phyloP scores from a whole-genome alignment of 2,888 invertebrate species.

The Xylophagus ater region DNA sequence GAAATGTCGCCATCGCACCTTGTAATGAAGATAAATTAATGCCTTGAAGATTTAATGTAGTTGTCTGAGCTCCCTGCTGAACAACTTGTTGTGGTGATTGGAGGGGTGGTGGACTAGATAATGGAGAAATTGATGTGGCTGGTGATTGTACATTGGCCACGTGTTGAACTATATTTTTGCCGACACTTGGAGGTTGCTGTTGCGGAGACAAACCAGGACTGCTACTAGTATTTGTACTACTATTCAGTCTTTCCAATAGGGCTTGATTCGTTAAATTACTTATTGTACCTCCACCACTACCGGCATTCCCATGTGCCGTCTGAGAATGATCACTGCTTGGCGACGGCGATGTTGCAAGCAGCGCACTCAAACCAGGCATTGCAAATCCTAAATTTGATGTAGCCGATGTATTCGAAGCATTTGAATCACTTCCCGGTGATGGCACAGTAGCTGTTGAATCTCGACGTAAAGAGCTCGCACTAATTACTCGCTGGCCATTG shows the following conservation, averaged over 20 bases:
- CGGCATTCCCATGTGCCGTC: conserved; percentile 22
- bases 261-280: conserved; percentile 30
- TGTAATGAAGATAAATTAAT: conserved; percentile 60
- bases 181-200: conserved; percentile 28
- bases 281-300: conserved; percentile 9
- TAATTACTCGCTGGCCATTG: conserved; percentile 27
- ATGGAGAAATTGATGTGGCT: conserved; percentile 42
- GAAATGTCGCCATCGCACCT: conserved; percentile 43
- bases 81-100: conserved; percentile 31
- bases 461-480: conserved; percentile 36
- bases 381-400: conserved; percentile 43
- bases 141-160: conserved; percentile 31
- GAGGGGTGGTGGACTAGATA: conserved; percentile 48
- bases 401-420: conserved; percentile 34
- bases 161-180: conserved; percentile 31
- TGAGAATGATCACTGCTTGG: conserved; percentile 34
- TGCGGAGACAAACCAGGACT: conserved; percentile 29
- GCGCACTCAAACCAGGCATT: conserved; percentile 46
- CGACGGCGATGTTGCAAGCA: conserved; percentile 42
- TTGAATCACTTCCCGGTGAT: conserved; percentile 38
- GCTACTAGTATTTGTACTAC: conserved; percentile 24
- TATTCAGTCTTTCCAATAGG: conserved; percentile 35
- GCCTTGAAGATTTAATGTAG: conserved; percentile 51
- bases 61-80: conserved; percentile 35
- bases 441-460: conserved; percentile 41